These are phyloP conservation scores for Epinotia brunnichana DNA, from an alignment of 2,888 invertebrate species.

Conservation along the genomic window DNA sequence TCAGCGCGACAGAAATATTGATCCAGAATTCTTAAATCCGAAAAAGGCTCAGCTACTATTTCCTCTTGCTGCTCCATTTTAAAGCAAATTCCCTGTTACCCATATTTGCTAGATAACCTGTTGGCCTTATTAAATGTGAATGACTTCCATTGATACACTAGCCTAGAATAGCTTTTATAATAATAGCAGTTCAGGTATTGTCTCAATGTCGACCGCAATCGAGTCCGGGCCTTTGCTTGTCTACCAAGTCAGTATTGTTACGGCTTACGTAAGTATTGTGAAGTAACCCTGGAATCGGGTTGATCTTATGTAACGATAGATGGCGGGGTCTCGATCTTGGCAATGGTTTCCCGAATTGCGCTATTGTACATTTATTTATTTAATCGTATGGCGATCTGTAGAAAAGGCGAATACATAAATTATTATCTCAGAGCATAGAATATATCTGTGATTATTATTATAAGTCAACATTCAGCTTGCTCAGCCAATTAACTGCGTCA, in stretches of 20 bases:
- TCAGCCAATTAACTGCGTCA: no score
- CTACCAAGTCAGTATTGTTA: slow-evolving; percentile 8
- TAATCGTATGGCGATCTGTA: no score
- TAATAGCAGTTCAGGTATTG: slow-evolving; percentile 29
- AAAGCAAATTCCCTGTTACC: background rate
- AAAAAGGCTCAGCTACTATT: no score
- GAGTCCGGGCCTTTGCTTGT: slow-evolving; percentile 3
- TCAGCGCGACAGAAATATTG: no score
- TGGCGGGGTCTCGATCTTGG: background rate
- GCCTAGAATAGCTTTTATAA: slow-evolving; percentile 24
- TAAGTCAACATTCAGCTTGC: no score
- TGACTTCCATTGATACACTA: slow-evolving; percentile 7
- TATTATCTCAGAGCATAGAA: no score
- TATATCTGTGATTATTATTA: no score
- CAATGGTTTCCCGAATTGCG: slow-evolving; percentile 1
- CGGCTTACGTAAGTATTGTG: background rate
- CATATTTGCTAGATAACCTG: background rate
- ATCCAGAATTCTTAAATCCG: no score
- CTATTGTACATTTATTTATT: background rate
- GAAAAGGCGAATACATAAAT: no score
- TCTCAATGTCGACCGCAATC: slow-evolving; percentile 2
- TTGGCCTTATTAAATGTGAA: slow-evolving; percentile 19
- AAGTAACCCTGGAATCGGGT: background rate
- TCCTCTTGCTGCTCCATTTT: no score
- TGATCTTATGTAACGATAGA: slow-evolving; percentile 5